Evolutionary conservation across 2,113 vertebrate genomes (phyloP), one percentile per base, ranked within the genome.

Genomic region (Plestiodon gilberti): DNA sequence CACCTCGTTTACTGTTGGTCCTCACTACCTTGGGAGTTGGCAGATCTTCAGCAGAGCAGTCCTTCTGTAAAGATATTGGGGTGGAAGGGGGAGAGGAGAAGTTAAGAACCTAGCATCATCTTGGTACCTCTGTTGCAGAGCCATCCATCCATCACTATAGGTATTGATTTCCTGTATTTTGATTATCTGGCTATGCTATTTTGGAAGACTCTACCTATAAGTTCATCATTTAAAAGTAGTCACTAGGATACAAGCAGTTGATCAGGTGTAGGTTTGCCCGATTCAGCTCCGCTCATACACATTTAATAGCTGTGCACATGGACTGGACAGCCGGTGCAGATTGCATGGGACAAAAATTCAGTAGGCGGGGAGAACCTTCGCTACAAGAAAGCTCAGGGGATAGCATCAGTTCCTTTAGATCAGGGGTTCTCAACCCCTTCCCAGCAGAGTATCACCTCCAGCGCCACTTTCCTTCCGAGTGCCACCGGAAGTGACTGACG

Each of bases 1-100:
- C 88, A 91, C 94, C 92, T 90, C 93, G 95, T 82, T 87, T 94
- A 87, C 89, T 93, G 84, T 89, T 93, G 5, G 79, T 94, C 64
- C 64, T 94, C 83, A 90, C 48, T 5, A 82, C 38, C 55, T 87
- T 93, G n/a, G 88, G 76, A 15, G 61, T 90, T 67, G 88, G 33
- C 18, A 87, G 2, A 0, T 90, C 88, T 89, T 76, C 93, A 55
- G 86, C 28, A 25, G 86, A 81, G 23, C 43, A 90, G 83, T 91
- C 89, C 35, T 87, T 86, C 95, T 95, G 89, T 38, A 80, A 61
- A 35, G 11, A 38, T 1, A 33, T 43, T 23, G 28, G 1, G 83
- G 23, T 15, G 52, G 23, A 3, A 55, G 30, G 6, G 64, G 30
- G 43, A 28, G 52, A 59, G 55, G 20, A 43, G 62, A 52, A 23